Conservation (phyloP, 2,888 invertebrate species). For the Argynnis bischoffii region DNA sequence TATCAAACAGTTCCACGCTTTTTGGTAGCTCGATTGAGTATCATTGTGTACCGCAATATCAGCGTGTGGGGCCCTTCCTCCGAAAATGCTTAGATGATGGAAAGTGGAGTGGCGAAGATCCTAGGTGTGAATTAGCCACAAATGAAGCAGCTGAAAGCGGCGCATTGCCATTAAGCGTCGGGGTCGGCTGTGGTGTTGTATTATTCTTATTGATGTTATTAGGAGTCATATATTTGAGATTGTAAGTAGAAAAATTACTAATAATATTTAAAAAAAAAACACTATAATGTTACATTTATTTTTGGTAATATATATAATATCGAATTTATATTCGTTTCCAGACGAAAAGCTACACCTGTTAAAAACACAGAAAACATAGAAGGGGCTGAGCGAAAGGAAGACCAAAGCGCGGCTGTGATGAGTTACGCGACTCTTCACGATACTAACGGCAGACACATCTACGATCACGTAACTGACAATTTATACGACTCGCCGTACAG, state of each 20-base stretch:
- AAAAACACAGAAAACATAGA: constrained; percentile 95
- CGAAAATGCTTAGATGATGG: constrained; percentile 93
- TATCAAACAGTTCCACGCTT: constrained; percentile 91
- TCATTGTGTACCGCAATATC: constrained; percentile 93
- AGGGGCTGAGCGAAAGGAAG: constrained; percentile 92
- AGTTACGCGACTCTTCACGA: constrained; percentile 93
- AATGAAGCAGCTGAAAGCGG: constrained; percentile 88
- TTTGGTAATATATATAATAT: not conserved
- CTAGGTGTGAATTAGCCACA: constrained; percentile 88
- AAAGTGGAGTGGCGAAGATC: constrained; percentile 93
- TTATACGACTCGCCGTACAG: constrained; percentile 90
- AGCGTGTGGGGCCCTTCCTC: constrained; percentile 90
- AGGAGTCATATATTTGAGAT: constrained; percentile 90
- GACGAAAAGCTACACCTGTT: constrained; percentile 91
- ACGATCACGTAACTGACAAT: constrained; percentile 84
- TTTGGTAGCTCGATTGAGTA: constrained; percentile 94
- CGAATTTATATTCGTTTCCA: constrained; percentile 50
- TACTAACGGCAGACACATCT: constrained; percentile 77
- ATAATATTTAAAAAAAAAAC: not conserved
- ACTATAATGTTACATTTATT: not conserved
- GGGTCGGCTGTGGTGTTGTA: constrained; percentile 91
- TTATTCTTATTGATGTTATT: constrained; percentile 89
- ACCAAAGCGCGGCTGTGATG: constrained; percentile 93
- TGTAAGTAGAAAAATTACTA: constrained; percentile 83
- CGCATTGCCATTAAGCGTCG: constrained; percentile 90